Percentiles rank a stretch among this genome's conserved stretches.
Conservation (phyloP, 2,113 vertebrate genomes). For the Coreoperca whiteheadi region DNA sequence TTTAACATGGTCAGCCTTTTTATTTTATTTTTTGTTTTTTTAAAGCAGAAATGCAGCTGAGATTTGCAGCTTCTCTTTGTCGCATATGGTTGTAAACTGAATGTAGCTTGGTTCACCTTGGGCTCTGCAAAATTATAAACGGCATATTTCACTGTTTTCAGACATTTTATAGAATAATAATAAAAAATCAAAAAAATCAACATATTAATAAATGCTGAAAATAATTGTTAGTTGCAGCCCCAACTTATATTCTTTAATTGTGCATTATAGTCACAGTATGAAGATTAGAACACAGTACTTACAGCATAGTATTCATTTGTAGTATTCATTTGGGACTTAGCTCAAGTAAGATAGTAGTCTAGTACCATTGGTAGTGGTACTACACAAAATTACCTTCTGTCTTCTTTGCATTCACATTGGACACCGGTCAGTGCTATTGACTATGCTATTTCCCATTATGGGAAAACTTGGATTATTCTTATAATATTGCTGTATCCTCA, state of each 20-base stretch:
- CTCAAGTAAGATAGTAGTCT: neutral
- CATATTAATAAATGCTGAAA: neutral
- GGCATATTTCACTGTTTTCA: neutral
- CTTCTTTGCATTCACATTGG: neutral
- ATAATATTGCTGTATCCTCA: too few relatives aligned
- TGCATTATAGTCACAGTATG: neutral
- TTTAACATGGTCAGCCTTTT: too few relatives aligned
- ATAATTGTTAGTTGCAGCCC: neutral
- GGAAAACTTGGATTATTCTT: too few relatives aligned
- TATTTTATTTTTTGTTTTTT: too few relatives aligned
- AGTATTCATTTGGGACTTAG: neutral
- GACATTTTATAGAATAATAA: neutral
- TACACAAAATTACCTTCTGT: neutral
- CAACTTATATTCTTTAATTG: neutral
- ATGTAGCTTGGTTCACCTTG: neutral
- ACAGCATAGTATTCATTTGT: neutral
- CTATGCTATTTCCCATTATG: neutral
- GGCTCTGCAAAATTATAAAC: neutral
- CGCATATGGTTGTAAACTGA: neutral
- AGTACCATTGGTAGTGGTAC: neutral
- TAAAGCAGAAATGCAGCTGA: neutral
- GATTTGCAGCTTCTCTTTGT: neutral
- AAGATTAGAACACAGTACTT: neutral
- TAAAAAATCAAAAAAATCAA: too few relatives aligned
- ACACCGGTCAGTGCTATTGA: neutral